Evolutionary conservation across 2,113 vertebrate species (phyloP), one percentile per base, ranked within the genome.

Genomic region (Accipiter cooperii): DNA sequence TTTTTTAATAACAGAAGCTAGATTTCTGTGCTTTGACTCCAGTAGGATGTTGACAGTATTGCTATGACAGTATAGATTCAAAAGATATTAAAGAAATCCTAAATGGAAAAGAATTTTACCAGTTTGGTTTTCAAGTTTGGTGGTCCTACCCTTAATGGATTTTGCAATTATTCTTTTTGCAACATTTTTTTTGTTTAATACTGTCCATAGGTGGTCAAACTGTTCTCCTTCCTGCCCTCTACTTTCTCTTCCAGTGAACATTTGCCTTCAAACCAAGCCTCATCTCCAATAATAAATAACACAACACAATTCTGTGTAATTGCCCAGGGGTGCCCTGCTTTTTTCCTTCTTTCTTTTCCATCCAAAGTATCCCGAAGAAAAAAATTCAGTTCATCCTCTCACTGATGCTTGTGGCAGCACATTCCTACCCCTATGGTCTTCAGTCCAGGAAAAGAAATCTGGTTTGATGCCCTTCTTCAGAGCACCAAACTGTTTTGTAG

Each of bases 251-350:
- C 49, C 54, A 42, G 28, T 63, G 65, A 90, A 66, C 1, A 15
- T 46, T 57, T 54, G 38, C 2, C 28, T 82, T 77, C 55, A 54
- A 85, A 61, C 16, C 44, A 68, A 80, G 9, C 10, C 14, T 57
- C 10, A 34, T 54, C 28, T 36, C 36, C 25, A 44, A 25, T 21
- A 47, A 6, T 68, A 83, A 73, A 64, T 57, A 49, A 57, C 3
- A 5, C 6, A 49, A 57, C 3, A 5, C 6, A 81, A 13, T 40
- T 70, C 58, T 71, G 6, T 42, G 8, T 55, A 60, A 54, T 51
- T 78, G 21, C 10, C 5, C 2, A 11, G 22, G 19, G 17, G 2
- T 38, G 9, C 2, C 4, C 3, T 54, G 2, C 8, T 40, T 61
- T 38, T 57, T 33, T 10, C 22, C 19, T 52, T n/a, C 14, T 87